Conservation (phyloP, 2,888 invertebrate genomes). For the Belgica antarctica region DNA sequence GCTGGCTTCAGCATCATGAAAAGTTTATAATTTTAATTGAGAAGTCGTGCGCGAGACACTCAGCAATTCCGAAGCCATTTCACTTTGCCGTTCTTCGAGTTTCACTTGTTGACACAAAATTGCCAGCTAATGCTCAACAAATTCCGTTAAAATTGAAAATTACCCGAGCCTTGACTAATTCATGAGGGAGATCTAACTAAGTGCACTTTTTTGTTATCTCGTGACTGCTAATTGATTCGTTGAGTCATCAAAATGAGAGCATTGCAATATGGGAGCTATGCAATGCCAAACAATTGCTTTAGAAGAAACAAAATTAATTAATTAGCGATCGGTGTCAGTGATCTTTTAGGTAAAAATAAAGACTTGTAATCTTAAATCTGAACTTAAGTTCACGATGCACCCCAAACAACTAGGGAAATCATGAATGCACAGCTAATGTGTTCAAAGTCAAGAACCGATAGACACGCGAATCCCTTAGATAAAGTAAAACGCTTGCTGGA, state of each 20-base stretch:
- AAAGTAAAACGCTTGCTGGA: not conserved
- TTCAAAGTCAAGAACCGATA: not conserved
- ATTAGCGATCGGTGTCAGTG: conserved; percentile 21
- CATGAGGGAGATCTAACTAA: not conserved
- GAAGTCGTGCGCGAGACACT: not conserved
- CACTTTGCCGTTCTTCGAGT: not conserved
- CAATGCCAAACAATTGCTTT: not conserved
- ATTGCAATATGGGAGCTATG: not conserved
- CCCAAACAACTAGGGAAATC: not conserved
- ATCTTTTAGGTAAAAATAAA: too few relatives aligned
- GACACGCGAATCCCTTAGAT: not conserved
- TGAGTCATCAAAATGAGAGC: not conserved
- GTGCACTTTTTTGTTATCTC: not conserved
- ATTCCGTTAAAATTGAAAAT: too few relatives aligned
- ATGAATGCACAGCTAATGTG: not conserved
- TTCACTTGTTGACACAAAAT: not conserved
- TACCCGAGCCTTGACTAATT: conserved; percentile 1
- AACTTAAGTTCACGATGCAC: not conserved
- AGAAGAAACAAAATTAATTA: conserved; percentile 25
- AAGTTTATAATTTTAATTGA: not conserved
- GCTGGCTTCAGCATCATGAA: not conserved
- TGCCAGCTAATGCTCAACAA: not conserved
- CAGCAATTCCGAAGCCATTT: too few relatives aligned
- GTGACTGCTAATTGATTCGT: not conserved
- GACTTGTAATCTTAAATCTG: not conserved